phyloP scores from a whole-genome alignment of 2,113 vertebrate genomes.

The Stercorarius parasiticus region DNA sequence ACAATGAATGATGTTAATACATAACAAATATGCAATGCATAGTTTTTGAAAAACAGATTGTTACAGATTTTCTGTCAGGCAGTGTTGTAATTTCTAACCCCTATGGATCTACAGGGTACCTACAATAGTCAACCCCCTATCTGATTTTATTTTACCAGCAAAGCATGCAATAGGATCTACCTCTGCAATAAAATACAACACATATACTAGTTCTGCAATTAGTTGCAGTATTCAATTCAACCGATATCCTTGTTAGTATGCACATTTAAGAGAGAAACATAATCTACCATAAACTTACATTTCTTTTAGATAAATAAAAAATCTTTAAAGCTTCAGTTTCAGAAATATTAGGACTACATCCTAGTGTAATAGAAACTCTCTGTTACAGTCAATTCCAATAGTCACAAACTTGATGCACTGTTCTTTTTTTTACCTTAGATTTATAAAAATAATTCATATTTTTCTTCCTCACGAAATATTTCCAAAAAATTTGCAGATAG shows the following conservation, averaged over 20 bases:
- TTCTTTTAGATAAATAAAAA: neutral
- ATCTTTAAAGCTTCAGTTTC: neutral
- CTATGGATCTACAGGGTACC: neutral
- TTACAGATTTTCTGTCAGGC: neutral
- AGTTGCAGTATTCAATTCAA: neutral
- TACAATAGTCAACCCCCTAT: neutral
- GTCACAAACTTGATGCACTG: neutral
- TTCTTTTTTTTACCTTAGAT: neutral
- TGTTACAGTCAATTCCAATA: neutral
- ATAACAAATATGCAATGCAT: neutral
- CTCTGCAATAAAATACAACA: neutral
- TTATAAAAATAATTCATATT: neutral
- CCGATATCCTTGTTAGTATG: neutral
- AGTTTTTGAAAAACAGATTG: neutral
- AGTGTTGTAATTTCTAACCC: neutral
- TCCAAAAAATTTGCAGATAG: neutral
- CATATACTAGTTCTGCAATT: neutral
- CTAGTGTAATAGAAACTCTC: neutral
- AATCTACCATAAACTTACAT: neutral
- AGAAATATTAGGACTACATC: neutral
- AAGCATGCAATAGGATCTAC: neutral
- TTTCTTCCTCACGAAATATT: neutral
- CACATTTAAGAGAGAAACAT: neutral
- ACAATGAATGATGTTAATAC: neutral
- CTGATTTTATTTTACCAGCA: neutral